Evolutionary conservation across 1,140 invertebrate species (phyloP).

Genomic region (Diploscapter pachys): DNA sequence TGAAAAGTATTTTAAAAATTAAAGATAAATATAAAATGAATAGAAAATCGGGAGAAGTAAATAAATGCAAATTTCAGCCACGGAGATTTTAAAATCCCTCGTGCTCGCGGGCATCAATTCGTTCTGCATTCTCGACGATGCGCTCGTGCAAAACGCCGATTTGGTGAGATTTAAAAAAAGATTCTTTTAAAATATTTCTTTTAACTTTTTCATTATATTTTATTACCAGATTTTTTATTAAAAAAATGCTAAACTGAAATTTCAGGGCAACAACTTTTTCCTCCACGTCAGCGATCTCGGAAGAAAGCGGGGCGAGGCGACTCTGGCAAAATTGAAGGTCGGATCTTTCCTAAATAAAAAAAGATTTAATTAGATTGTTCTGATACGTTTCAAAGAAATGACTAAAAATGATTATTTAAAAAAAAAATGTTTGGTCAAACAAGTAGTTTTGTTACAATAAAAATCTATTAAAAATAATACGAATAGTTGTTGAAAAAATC

Average conservation of each 20-base stretch:
- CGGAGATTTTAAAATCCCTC: conserved; percentile 85
- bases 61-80: conserved; percentile 10
- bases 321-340: conserved; percentile 27
- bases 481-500: no score
- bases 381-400: neutral
- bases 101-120: conserved; percentile 89
- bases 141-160: conserved; percentile 25
- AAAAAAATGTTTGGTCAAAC: no score
- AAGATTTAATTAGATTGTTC: neutral
- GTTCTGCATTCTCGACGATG: conserved; percentile 84
- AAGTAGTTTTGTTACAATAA: no score
- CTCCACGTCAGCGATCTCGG: conserved; percentile 26
- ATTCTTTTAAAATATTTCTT: neutral
- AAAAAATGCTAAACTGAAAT: neutral
- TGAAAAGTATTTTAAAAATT: no score
- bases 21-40: no score
- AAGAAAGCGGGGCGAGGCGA: conserved; percentile 29
- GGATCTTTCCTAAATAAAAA: neutral
- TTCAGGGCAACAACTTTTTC: conserved; percentile 38
- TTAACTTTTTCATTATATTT: neutral
- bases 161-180: neutral
- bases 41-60: no score
- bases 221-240: neutral
- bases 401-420: neutral
- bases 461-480: no score